phyloP scores from a whole-genome alignment of 2,888 invertebrate genomes.

The Rhagonycha lutea region DNA sequence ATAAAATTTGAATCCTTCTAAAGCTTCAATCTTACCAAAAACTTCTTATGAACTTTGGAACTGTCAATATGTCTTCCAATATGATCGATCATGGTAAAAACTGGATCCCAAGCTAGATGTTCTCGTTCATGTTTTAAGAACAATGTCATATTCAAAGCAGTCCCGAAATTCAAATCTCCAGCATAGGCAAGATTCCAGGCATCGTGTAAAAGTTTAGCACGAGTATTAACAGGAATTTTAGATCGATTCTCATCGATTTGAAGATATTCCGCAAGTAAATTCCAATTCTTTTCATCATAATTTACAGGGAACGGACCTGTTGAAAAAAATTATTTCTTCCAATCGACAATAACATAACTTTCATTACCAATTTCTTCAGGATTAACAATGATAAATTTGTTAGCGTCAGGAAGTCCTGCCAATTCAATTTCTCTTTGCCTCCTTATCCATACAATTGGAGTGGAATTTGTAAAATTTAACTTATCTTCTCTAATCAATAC shows the following conservation, averaged over 20 bases:
- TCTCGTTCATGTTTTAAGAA: conserved; percentile 75
- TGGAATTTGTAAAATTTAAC: conserved; percentile 63
- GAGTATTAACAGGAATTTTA: conserved; percentile 70
- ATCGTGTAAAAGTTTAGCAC: conserved; percentile 77
- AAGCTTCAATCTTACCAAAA: conserved; percentile 62
- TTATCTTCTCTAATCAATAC: conserved; percentile 64
- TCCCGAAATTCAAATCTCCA: conserved; percentile 74
- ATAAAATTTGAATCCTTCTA: neutral
- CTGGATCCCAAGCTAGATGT: conserved; percentile 80
- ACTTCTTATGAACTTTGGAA: conserved; percentile 68
- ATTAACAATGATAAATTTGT: conserved; percentile 77
- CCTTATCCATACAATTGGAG: conserved; percentile 68
- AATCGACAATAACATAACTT: neutral
- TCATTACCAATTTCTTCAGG: conserved; percentile 78
- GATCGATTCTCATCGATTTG: conserved; percentile 59
- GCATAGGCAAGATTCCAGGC: conserved; percentile 80
- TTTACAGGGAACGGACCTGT: conserved; percentile 83
- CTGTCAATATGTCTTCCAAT: conserved; percentile 75
- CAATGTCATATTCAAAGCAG: conserved; percentile 78
- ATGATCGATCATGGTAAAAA: conserved; percentile 83
- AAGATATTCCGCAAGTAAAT: conserved; percentile 69
- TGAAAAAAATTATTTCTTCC: neutral
- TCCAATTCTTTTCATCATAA: conserved; percentile 79
- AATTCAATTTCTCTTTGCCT: conserved; percentile 61
- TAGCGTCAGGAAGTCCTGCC: conserved; percentile 58